Conservation (phyloP, 2,888 invertebrate species). For the Marasmarcha lunaedactyla region DNA sequence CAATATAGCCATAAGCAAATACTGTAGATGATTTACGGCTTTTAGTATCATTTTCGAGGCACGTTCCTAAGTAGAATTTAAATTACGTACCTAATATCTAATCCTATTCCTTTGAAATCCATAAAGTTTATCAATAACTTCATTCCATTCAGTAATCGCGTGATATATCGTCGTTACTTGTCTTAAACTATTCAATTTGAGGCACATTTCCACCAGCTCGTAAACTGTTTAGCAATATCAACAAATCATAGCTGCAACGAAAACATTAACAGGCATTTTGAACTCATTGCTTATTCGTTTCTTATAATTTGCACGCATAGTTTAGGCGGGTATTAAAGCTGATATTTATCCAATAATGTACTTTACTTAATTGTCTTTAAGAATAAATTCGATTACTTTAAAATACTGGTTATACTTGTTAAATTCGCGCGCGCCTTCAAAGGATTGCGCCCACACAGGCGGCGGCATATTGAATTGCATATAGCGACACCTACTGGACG, state of each 20-base stretch:
- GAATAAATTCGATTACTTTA: not conserved
- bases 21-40: no score
- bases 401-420: not conserved
- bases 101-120: no score
- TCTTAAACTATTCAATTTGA: constrained; percentile 4
- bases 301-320: not conserved
- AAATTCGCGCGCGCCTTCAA: not conserved
- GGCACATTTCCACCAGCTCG: not conserved
- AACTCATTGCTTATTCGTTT: not conserved
- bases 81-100: no score
- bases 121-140: no score
- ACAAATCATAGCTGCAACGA: not conserved
- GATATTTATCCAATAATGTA: not conserved
- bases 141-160: constrained; percentile 2
- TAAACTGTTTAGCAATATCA: not conserved
- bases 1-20: no score
- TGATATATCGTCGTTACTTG: constrained; percentile 12
- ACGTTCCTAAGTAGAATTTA: no score
- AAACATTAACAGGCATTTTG: not conserved
- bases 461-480: not conserved
- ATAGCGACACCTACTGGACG: constrained; percentile 6
- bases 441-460: not conserved
- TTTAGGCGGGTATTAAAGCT: not conserved
- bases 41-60: no score
- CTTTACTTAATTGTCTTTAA: not conserved